A percentile compares a stretch with the other conserved stretches of the same genome.
These are phyloP conservation scores for Anticlea derivata DNA, from an alignment of 2,888 invertebrate species.

Conservation along the genomic window DNA sequence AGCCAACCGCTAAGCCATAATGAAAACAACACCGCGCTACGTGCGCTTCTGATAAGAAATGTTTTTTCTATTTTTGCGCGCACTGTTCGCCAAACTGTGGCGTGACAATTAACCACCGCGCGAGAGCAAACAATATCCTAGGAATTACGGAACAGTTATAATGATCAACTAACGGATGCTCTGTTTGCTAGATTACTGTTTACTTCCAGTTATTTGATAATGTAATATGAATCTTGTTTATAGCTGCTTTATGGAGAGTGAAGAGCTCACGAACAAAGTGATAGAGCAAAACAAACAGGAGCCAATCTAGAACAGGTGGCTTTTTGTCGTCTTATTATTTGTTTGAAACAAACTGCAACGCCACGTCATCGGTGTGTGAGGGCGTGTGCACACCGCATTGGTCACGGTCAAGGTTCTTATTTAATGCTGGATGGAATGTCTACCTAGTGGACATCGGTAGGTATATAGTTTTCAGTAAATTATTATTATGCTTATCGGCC, in stretches of 20 bases:
- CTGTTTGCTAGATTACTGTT: constrained; percentile 2
- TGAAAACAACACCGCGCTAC: constrained; percentile 4
- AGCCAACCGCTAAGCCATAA: constrained; percentile 6
- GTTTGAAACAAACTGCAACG: not conserved
- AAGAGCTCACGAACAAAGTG: too few species aligned
- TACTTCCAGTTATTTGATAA: not conserved
- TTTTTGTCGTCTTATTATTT: not conserved
- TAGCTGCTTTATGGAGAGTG: too few species aligned
- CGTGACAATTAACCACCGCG: not conserved
- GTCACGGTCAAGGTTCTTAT: not conserved
- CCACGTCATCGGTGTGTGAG: not conserved
- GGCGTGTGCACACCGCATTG: not conserved
- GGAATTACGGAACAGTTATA: constrained; percentile 17
- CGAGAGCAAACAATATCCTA: constrained; percentile 11
- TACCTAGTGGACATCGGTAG: not conserved
- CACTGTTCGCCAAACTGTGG: not conserved
- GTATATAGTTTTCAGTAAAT: not conserved
- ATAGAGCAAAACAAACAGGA: not conserved
- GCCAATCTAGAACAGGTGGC: not conserved
- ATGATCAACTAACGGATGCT: constrained; percentile 18
- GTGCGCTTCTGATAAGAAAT: constrained; percentile 13
- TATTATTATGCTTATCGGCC: too few species aligned
- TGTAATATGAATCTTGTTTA: not conserved
- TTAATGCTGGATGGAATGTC: not conserved
- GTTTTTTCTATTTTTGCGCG: constrained; percentile 11